phyloP scores from a whole-genome alignment of 2,888 invertebrate genomes.

The Leptinotarsa tumamoca region DNA sequence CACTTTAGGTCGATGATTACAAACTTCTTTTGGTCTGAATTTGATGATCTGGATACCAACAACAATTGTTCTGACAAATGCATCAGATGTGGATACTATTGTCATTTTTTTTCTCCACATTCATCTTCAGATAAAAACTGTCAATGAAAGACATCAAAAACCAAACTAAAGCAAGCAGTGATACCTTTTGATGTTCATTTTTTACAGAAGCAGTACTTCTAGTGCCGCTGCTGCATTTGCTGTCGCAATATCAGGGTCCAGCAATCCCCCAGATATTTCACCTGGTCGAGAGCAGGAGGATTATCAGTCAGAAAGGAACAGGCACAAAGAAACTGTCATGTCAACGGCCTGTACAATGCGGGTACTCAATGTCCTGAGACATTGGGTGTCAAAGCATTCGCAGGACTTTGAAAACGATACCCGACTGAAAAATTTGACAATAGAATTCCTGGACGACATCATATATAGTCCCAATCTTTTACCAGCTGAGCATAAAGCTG shows the following conservation, averaged over 20 bases:
- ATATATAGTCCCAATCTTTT: constrained; percentile 84
- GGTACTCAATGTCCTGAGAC: constrained; percentile 88
- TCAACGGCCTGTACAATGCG: constrained; percentile 95
- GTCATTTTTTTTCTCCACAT: too few relatives aligned
- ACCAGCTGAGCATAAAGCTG: constrained; percentile 91
- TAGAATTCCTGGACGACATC: constrained; percentile 90
- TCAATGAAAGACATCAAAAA: too few relatives aligned
- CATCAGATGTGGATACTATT: too few relatives aligned
- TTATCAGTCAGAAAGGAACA: constrained; percentile 67
- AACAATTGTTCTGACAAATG: too few relatives aligned
- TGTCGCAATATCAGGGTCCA: constrained; percentile 89
- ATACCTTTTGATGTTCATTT: not conserved
- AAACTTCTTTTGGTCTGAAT: too few relatives aligned
- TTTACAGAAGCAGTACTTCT: constrained; percentile 81
- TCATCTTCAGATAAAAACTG: too few relatives aligned
- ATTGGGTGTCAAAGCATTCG: constrained; percentile 92
- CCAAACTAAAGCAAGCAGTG: not conserved
- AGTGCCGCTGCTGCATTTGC: constrained; percentile 92
- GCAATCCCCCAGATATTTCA: constrained; percentile 80
- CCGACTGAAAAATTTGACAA: constrained; percentile 80
- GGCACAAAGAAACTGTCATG: constrained; percentile 81
- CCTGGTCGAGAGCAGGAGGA: constrained; percentile 62
- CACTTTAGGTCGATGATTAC: too few relatives aligned
- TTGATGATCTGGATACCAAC: too few relatives aligned
- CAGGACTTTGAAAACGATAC: constrained; percentile 88